phyloP scores from a whole-genome alignment of 2,113 vertebrate species.

The Brachypodius melanocephalos region DNA sequence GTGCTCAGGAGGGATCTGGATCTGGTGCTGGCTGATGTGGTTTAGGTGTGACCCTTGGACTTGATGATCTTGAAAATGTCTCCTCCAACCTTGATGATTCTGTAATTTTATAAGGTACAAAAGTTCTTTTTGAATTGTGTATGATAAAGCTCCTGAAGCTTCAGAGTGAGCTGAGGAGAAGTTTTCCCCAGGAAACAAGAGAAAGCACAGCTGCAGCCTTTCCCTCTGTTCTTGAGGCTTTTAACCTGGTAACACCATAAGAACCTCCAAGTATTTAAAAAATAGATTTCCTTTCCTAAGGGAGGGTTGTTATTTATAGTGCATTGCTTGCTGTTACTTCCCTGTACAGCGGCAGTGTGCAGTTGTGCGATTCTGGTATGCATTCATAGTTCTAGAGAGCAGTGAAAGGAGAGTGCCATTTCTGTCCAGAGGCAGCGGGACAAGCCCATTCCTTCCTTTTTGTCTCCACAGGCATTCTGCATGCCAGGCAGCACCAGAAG shows the following conservation, averaged over 20 bases:
- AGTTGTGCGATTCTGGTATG: accelerated
- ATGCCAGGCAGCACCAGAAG: accelerated
- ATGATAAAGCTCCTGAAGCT: accelerated
- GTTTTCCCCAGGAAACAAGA: accelerated
- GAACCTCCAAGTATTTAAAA: neutral
- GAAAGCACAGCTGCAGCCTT: accelerated
- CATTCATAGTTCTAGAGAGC: accelerated
- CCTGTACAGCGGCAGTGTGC: accelerated
- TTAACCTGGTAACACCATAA: neutral
- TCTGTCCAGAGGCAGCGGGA: neutral
- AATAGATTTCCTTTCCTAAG: neutral
- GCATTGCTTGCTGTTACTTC: neutral
- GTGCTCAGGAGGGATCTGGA: neutral
- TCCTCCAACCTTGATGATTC: neutral
- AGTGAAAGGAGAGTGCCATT: accelerated
- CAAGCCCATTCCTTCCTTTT: neutral
- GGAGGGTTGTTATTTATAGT: neutral
- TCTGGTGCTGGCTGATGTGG: neutral
- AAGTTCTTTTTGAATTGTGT: neutral
- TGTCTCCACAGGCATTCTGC: neutral
- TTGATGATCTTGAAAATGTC: neutral
- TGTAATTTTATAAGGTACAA: accelerated
- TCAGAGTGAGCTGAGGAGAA: neutral
- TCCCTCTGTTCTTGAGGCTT: accelerated
- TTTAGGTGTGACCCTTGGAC: neutral